Percentiles rank a stretch among this genome's conserved stretches.
Evolutionary conservation across 2,113 vertebrate species (phyloP).

Genomic region (Clarias batrachus): DNA sequence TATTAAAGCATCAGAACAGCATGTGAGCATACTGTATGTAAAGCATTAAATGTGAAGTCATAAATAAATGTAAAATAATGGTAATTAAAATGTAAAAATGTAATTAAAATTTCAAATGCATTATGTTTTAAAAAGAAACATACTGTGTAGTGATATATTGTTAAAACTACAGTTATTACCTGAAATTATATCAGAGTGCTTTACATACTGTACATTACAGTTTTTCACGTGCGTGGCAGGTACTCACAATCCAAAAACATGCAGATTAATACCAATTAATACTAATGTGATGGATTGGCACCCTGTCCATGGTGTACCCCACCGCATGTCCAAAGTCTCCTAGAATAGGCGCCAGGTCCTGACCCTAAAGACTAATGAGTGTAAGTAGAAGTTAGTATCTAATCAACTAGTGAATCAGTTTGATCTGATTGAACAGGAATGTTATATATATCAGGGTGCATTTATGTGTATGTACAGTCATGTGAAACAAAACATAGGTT

Average conservation of each 20-base stretch:
- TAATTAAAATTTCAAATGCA: not conserved
- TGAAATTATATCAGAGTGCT: not conserved
- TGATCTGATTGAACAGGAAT: not conserved
- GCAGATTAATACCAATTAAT: no score
- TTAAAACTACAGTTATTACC: not conserved
- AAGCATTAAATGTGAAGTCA: not conserved
- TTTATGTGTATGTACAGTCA: no score
- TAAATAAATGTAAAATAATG: not conserved
- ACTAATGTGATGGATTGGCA: no score
- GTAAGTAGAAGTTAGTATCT: not conserved
- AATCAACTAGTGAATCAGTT: not conserved
- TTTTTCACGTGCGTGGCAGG: not conserved
- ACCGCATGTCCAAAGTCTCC: no score
- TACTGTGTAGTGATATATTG: not conserved
- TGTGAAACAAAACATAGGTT: no score
- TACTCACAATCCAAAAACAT: no score
- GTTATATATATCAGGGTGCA: not conserved
- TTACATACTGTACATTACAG: not conserved
- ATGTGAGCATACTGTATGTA: not conserved
- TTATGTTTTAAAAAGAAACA: not conserved
- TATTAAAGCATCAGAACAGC: not conserved
- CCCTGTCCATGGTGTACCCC: no score
- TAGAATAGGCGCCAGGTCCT: no score
- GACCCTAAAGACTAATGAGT: not conserved
- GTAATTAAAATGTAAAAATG: no score